phyloP scores from a whole-genome alignment of 1,140 invertebrate species.

The Hirudo medicinalis region DNA sequence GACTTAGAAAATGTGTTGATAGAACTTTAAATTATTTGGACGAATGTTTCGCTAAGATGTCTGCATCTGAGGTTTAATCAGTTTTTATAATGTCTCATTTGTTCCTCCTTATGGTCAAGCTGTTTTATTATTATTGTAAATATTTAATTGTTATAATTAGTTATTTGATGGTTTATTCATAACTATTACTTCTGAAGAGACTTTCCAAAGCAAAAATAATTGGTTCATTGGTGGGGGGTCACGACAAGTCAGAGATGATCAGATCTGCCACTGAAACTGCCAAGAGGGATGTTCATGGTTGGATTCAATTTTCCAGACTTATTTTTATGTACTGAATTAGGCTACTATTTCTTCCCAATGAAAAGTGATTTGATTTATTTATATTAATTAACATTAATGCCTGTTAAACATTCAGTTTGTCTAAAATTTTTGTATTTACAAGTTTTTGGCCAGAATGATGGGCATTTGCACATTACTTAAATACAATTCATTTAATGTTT shows the following conservation, averaged over 20 bases:
- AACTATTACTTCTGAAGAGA: conserved; percentile 27
- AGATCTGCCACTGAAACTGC: conserved; percentile 48
- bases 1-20: conserved; percentile 50
- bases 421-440: too few relatives aligned
- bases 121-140: too few relatives aligned
- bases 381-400: not conserved
- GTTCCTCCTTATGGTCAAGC: too few relatives aligned
- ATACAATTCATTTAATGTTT: not conserved
- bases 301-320: not conserved
- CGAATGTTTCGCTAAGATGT: conserved; percentile 29
- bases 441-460: too few relatives aligned
- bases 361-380: conserved; percentile 13
- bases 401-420: not conserved
- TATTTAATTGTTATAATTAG: too few relatives aligned
- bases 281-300: conserved; percentile 42
- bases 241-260: conserved; percentile 42
- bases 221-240: conserved; percentile 62
- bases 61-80: conserved; percentile 31
- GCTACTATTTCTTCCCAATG: too few relatives aligned
- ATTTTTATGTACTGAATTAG: not conserved
- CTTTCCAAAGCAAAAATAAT: conserved; percentile 43
- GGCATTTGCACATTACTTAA: too few relatives aligned
- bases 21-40: conserved; percentile 35
- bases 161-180: too few relatives aligned
- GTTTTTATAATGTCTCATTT: conserved; percentile 24